These are phyloP conservation scores for Strigamia maritima DNA, from an alignment of 2,888 invertebrate species.

Conservation along the genomic window DNA sequence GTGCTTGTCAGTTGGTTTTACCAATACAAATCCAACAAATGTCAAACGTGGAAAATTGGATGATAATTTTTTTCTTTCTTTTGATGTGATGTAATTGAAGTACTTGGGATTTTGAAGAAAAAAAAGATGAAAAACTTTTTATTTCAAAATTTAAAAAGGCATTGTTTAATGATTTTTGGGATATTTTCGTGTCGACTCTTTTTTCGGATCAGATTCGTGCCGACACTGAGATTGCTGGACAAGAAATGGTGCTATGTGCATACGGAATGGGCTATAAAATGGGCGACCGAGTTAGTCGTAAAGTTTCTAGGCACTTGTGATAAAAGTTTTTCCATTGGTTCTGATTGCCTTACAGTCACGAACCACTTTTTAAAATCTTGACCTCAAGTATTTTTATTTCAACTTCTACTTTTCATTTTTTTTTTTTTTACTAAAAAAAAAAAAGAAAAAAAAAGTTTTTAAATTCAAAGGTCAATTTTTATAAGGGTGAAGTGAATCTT, in stretches of 20 bases:
- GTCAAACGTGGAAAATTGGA: neutral
- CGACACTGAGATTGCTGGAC: neutral
- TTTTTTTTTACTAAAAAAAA: neutral
- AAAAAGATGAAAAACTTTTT: too few species aligned
- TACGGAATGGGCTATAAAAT: neutral
- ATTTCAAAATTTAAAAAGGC: neutral
- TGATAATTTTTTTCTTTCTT: neutral
- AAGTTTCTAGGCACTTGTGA: constrained; percentile 10
- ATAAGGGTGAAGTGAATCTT: neutral
- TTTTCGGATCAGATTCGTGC: neutral
- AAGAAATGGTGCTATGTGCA: neutral
- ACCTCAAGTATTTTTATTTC: neutral
- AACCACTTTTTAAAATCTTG: neutral
- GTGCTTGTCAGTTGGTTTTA: neutral
- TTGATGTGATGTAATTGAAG: neutral
- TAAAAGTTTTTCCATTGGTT: neutral
- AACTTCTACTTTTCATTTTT: neutral
- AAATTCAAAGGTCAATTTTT: neutral
- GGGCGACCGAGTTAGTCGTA: constrained; percentile 3
- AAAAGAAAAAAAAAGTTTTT: neutral
- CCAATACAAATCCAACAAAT: constrained; percentile 14
- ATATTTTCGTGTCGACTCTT: neutral
- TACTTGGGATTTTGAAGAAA: too few species aligned
- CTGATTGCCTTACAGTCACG: neutral
- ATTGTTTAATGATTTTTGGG: neutral